These are phyloP conservation scores for Bostrychus sinensis DNA, from an alignment of 2,113 vertebrate species.

Conservation along the genomic window DNA sequence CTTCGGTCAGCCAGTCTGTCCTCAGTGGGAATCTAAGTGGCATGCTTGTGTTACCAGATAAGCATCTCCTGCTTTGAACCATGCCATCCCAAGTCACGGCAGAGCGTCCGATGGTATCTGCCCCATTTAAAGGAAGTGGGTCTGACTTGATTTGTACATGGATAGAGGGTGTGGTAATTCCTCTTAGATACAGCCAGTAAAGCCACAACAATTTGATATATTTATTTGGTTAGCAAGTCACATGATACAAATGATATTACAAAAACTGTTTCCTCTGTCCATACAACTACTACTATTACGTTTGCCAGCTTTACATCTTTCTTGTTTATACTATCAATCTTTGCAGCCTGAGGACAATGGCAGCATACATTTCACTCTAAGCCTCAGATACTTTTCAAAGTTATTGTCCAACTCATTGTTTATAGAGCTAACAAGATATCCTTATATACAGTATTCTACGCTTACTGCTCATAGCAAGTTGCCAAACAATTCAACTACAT, in stretches of 20 bases:
- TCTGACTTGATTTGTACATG: constrained; percentile 23
- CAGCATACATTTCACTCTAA: too few species aligned
- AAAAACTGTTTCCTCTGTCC: constrained; percentile 6
- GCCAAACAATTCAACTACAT: constrained; percentile 36
- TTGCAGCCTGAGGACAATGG: background rate
- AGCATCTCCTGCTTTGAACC: constrained; percentile 59
- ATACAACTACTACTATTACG: too few species aligned
- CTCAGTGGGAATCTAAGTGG: constrained; percentile 42
- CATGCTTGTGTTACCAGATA: constrained; percentile 50
- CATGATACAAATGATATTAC: background rate
- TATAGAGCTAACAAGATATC: background rate
- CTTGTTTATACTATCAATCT: background rate
- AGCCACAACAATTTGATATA: constrained; percentile 12
- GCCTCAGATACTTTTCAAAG: too few species aligned
- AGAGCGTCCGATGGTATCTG: constrained; percentile 41
- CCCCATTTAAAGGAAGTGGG: constrained; percentile 51
- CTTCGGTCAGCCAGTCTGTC: background rate
- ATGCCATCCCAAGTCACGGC: constrained; percentile 45
- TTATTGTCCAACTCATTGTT: too few species aligned
- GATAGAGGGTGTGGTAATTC: constrained; percentile 30
- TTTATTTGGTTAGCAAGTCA: constrained; percentile 17
- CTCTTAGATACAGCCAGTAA: constrained; percentile 23
- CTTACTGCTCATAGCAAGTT: too few species aligned
- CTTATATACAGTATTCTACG: too few species aligned
- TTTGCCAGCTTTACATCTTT: too few species aligned